Evolutionary conservation across 1,140 invertebrate species (phyloP).

Genomic region (Leptestheria dahalacensis): DNA sequence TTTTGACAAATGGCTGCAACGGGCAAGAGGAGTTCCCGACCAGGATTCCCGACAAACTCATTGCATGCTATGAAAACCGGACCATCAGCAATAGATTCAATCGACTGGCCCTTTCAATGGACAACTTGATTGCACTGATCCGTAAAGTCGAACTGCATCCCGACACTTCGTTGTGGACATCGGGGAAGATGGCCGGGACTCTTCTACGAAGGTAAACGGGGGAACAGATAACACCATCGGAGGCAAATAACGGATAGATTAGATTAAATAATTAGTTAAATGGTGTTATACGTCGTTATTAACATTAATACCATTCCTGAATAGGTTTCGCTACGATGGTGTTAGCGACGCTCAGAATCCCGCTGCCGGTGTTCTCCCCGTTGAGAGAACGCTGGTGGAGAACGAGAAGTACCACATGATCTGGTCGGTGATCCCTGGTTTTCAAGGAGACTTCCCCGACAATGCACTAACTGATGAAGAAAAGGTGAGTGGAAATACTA

Average conservation of each 20-base stretch:
- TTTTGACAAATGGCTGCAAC: not conserved
- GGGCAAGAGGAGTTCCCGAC: not conserved
- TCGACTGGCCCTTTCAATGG: slow-evolving; percentile 46
- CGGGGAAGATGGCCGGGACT: slow-evolving; percentile 18
- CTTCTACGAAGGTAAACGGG: slow-evolving; percentile 17
- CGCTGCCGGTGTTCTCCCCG: slow-evolving; percentile 15
- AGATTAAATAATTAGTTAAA: too few species aligned
- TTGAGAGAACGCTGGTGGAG: slow-evolving; percentile 15
- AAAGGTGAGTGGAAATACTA: slow-evolving; percentile 31
- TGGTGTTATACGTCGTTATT: too few species aligned
- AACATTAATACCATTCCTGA: too few species aligned
- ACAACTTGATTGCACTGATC: slow-evolving; percentile 53
- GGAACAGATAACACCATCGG: not conserved
- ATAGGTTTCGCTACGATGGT: slow-evolving; percentile 22
- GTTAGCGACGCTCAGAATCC: slow-evolving; percentile 15
- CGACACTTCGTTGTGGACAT: slow-evolving; percentile 17
- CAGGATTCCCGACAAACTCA: slow-evolving; percentile 16
- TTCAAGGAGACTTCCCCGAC: slow-evolving; percentile 34
- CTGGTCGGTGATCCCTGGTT: slow-evolving; percentile 40
- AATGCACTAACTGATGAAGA: slow-evolving; percentile 41
- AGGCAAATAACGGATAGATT: too few species aligned
- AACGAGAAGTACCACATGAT: slow-evolving; percentile 23
- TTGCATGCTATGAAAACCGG: slow-evolving; percentile 44
- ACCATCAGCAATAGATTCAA: slow-evolving; percentile 42
- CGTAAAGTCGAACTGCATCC: slow-evolving; percentile 47